These are phyloP conservation scores for Dimorphilus gyrociliatus DNA, from an alignment of 2,888 invertebrate genomes.

Conservation along the genomic window DNA sequence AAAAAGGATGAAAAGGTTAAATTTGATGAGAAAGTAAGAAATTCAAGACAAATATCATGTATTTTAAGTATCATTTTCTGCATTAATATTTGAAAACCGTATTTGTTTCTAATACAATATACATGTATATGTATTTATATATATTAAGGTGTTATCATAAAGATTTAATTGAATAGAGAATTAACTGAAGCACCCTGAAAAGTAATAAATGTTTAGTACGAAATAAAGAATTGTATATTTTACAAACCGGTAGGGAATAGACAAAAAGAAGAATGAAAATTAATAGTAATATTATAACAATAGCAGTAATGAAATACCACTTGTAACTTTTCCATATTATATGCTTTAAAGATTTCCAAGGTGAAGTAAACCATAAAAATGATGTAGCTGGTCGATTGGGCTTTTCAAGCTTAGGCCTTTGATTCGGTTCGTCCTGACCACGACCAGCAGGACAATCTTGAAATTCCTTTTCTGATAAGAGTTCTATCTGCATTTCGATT, in stretches of 20 bases:
- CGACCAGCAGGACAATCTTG: slow-evolving; percentile 13
- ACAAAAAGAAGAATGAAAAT: slow-evolving; percentile 10
- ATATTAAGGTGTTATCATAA: too few species aligned
- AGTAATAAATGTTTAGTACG: too few species aligned
- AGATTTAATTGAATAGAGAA: too few species aligned
- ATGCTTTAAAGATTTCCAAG: slow-evolving; percentile 12
- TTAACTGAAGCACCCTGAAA: too few species aligned
- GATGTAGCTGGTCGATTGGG: slow-evolving; percentile 13
- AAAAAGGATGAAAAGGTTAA: too few species aligned
- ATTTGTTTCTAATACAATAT: too few species aligned
- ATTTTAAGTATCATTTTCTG: too few species aligned
- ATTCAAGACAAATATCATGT: too few species aligned
- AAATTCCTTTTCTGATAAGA: slow-evolving; percentile 16
- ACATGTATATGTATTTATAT: too few species aligned
- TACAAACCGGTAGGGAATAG: slow-evolving; percentile 11
- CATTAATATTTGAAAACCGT: too few species aligned
- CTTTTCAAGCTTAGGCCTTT: slow-evolving; percentile 15
- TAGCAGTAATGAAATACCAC: slow-evolving; percentile 11
- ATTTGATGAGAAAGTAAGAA: too few species aligned
- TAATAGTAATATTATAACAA: slow-evolving; percentile 9
- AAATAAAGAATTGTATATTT: too few species aligned
- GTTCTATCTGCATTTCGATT: slow-evolving; percentile 15
- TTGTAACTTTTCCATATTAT: slow-evolving; percentile 14
- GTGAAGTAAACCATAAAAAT: slow-evolving; percentile 15
- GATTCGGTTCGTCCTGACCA: slow-evolving; percentile 13